Conservation (phyloP, 2,113 vertebrate species). For the Melanostigma gelatinosum region DNA sequence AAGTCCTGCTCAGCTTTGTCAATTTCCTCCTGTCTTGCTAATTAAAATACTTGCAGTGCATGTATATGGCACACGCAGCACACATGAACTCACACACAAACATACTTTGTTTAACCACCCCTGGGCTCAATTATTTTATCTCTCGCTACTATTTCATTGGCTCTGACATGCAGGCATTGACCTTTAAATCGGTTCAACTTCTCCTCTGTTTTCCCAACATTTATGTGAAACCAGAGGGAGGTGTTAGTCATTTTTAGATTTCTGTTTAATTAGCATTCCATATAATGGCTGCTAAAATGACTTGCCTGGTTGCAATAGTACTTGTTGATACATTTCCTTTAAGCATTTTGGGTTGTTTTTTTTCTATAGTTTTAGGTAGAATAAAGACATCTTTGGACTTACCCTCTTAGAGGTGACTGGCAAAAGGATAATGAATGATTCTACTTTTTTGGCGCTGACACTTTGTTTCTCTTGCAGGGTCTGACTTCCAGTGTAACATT, state of each 20-base stretch:
- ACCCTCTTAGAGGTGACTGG: background rate
- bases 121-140: slow-evolving; percentile 35
- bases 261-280: slow-evolving; percentile 22
- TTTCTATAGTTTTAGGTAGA: background rate
- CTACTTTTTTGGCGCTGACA: slow-evolving; percentile 9
- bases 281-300: background rate
- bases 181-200: slow-evolving; percentile 58
- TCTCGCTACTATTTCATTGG: slow-evolving; percentile 25
- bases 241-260: slow-evolving; percentile 7
- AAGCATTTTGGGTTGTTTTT: background rate
- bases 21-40: slow-evolving; percentile 15
- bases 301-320: background rate
- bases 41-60: slow-evolving; percentile 20
- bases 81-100: slow-evolving; percentile 8
- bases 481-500: slow-evolving; percentile 95
- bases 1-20: slow-evolving; percentile 8
- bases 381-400: background rate
- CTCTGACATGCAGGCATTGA: slow-evolving; percentile 49
- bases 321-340: background rate
- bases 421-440: slow-evolving; percentile 5
- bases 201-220: slow-evolving; percentile 25
- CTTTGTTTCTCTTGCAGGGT: slow-evolving; percentile 82
- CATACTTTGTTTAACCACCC: slow-evolving; percentile 32
- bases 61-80: background rate
- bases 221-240: slow-evolving; percentile 26